phyloP scores from a whole-genome alignment of 37 sponge, comb jelly and placozoan genomes.

The Petrosia ficiformis region DNA sequence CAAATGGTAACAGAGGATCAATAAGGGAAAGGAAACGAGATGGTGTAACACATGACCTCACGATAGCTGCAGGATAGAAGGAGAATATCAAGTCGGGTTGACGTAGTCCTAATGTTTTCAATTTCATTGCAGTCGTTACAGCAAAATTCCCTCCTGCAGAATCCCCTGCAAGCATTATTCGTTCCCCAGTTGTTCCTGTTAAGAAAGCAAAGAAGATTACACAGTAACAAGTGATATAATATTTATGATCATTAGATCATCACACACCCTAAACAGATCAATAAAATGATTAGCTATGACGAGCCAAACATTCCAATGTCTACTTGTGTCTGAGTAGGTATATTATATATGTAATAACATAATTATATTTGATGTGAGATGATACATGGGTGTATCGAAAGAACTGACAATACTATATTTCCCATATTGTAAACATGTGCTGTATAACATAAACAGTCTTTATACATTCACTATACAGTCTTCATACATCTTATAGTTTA shows the following conservation, averaged over 20 bases:
- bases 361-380: too few species aligned
- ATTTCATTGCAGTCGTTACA: constrained; percentile 68
- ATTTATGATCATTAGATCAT: too few species aligned
- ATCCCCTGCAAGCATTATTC: constrained; percentile 84
- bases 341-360: too few species aligned
- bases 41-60: constrained; percentile 43
- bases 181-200: constrained; percentile 79
- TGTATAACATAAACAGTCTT: too few species aligned
- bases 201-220: too few species aligned
- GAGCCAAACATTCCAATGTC: not conserved
- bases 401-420: too few species aligned
- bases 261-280: not conserved
- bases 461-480: too few species aligned
- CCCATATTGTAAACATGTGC: too few species aligned
- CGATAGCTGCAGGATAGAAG: constrained; percentile 62
- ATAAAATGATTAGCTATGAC: not conserved
- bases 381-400: too few species aligned
- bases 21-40: constrained; percentile 79
- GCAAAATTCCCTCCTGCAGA: constrained; percentile 94
- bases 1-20: constrained; percentile 87
- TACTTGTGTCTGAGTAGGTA: too few species aligned
- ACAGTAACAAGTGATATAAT: too few species aligned
- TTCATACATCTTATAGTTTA: too few species aligned
- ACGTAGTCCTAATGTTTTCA: constrained; percentile 68
- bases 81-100: constrained; percentile 79